A percentile compares a stretch with the other conserved stretches of the same genome.
Conservation (phyloP, 1,140 invertebrate genomes). For the Anastrepha obliqua region DNA sequence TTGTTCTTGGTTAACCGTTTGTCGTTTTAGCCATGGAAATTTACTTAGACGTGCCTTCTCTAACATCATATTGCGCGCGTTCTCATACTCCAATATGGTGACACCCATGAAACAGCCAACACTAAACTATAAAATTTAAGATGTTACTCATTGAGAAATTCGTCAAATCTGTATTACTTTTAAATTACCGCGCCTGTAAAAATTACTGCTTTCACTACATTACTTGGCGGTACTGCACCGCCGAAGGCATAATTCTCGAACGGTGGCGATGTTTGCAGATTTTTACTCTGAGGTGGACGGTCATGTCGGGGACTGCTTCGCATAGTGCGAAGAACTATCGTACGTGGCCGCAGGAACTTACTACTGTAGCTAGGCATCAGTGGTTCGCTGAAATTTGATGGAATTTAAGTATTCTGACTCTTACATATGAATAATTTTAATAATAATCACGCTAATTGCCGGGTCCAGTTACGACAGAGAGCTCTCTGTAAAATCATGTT, state of each 20-base stretch:
- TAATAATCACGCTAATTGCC: constrained; percentile 69
- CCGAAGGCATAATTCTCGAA: constrained; percentile 49
- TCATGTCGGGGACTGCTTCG: constrained; percentile 24
- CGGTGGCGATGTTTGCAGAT: constrained; percentile 23
- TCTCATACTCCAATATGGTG: constrained; percentile 93
- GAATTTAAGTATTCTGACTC: not conserved
- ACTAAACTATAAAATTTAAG: constrained; percentile 77
- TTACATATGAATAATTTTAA: not conserved
- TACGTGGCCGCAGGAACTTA: not conserved
- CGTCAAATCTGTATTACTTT: not conserved
- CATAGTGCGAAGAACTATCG: not conserved
- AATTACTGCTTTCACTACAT: constrained; percentile 80
- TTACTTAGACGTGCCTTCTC: constrained; percentile 77
- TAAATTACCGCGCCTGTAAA: constrained; percentile 82
- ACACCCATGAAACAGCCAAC: constrained; percentile 83
- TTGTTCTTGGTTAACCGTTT: constrained; percentile 58
- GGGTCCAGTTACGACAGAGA: constrained; percentile 66
- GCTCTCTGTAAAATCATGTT: constrained; percentile 56
- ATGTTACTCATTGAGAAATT: not conserved
- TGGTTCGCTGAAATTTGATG: not conserved
- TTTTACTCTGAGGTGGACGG: not conserved
- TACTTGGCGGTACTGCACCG: constrained; percentile 73
- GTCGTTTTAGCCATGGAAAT: constrained; percentile 71
- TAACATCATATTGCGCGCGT: constrained; percentile 80
- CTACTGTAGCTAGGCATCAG: not conserved